Evolutionary conservation across 2,113 vertebrate genomes (phyloP).

Genomic region (Cardinalis cardinalis): DNA sequence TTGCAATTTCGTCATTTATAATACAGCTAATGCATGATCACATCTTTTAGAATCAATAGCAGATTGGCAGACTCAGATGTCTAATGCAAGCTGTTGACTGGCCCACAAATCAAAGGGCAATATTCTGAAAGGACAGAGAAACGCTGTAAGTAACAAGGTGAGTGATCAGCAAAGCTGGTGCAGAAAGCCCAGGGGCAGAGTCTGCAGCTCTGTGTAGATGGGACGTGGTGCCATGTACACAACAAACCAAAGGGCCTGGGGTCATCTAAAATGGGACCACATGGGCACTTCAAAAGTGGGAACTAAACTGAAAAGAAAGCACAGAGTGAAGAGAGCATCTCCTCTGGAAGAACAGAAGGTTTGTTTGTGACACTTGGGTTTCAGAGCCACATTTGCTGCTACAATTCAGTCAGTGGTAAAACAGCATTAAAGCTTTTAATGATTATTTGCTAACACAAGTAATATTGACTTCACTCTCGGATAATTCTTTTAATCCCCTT

Average conservation of each 20-base stretch:
- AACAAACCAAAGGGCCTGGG: background rate
- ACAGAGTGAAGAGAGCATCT: background rate
- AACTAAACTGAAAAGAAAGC: background rate
- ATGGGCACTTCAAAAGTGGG: background rate
- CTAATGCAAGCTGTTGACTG: background rate
- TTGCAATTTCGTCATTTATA: background rate
- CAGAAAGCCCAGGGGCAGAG: background rate
- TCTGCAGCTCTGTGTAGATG: background rate
- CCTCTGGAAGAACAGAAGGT: background rate
- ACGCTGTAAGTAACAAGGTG: background rate
- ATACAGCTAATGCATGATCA: background rate
- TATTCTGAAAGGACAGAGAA: background rate
- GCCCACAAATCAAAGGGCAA: background rate
- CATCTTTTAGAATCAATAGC: constrained; percentile 18
- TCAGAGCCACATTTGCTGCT: background rate
- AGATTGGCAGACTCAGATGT: background rate
- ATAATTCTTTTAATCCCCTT: background rate
- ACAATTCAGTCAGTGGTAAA: background rate
- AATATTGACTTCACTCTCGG: background rate
- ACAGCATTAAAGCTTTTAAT: background rate
- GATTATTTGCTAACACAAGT: constrained; percentile 8
- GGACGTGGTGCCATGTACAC: rapidly evolving
- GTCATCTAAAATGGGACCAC: background rate
- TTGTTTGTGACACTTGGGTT: background rate
- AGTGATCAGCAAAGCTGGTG: background rate